A percentile compares a stretch with the other conserved stretches of the same genome.
These are phyloP conservation scores for Eretmochelys imbricata DNA, from an alignment of 2,113 vertebrate species.

Conservation along the genomic window DNA sequence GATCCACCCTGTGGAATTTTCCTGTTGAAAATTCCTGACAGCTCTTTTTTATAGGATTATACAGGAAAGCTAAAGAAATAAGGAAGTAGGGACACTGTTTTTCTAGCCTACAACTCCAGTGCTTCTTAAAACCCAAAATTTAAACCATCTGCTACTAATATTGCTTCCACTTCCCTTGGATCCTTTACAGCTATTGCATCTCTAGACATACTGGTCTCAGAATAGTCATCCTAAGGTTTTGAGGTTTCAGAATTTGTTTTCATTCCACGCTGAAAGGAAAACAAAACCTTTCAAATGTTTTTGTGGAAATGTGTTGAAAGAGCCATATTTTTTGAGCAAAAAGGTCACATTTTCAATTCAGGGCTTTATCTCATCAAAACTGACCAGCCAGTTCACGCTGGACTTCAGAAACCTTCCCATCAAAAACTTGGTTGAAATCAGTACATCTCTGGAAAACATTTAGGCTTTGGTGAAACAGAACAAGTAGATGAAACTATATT, in stretches of 20 bases:
- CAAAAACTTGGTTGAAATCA: background rate
- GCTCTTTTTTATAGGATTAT: background rate
- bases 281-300: background rate
- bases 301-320: background rate
- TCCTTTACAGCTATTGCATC: conserved; percentile 35
- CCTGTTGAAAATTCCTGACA: background rate
- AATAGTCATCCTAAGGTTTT: background rate
- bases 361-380: background rate
- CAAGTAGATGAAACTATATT: background rate
- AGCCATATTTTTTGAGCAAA: background rate
- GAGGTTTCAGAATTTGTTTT: background rate
- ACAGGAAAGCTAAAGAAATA: background rate
- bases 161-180: conserved; percentile 19
- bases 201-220: conserved; percentile 32
- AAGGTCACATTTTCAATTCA: background rate
- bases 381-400: background rate
- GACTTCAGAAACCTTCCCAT: background rate
- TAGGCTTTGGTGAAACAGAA: rapidly evolving
- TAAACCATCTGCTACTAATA: conserved; percentile 1
- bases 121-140: conserved; percentile 36
- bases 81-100: background rate
- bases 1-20: rapidly evolving
- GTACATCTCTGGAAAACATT: background rate
- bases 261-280: background rate
- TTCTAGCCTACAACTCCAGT: background rate